A percentile compares a stretch with the other conserved stretches of the same genome.
Evolutionary conservation across 1,140 invertebrate species (phyloP).

Genomic region (Eciton burchellii): DNA sequence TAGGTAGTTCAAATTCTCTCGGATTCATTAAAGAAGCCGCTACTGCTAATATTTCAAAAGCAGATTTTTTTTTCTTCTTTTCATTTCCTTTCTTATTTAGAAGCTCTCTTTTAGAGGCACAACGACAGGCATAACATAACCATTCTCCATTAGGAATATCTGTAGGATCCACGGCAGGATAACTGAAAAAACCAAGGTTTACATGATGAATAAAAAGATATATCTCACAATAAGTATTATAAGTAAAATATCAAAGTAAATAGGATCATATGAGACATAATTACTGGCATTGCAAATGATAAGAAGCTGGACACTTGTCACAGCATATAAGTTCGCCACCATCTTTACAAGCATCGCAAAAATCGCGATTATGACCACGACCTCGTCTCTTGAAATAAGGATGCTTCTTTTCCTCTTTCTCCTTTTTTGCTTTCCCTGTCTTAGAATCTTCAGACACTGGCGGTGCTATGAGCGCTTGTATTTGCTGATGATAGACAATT

Average conservation of each 20-base stretch:
- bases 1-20: conserved; percentile 94
- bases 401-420: conserved; percentile 89
- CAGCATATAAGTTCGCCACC: conserved; percentile 98
- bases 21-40: conserved; percentile 94
- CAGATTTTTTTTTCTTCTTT: conserved; percentile 85
- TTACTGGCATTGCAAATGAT: conserved; percentile 97
- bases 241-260: neutral
- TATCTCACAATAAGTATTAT: neutral
- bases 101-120: conserved; percentile 81
- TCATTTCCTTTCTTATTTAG: conserved; percentile 73
- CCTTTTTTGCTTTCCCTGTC: conserved; percentile 86
- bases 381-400: conserved; percentile 94
- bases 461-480: conserved; percentile 94
- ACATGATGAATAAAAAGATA: conserved; percentile 6
- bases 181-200: conserved; percentile 86
- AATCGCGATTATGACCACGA: conserved; percentile 96
- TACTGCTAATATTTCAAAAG: conserved; percentile 91
- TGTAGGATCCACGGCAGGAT: conserved; percentile 94
- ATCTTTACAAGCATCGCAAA: conserved; percentile 96
- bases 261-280: conserved; percentile 77
- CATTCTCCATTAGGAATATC: conserved; percentile 96
- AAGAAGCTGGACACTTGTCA: conserved; percentile 97
- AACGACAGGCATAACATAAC: conserved; percentile 93
- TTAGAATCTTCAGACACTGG: conserved; percentile 90
- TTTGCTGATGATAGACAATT: conserved; percentile 88